phyloP scores from a whole-genome alignment of 2,113 vertebrate species.

The Chroicocephalus ridibundus region DNA sequence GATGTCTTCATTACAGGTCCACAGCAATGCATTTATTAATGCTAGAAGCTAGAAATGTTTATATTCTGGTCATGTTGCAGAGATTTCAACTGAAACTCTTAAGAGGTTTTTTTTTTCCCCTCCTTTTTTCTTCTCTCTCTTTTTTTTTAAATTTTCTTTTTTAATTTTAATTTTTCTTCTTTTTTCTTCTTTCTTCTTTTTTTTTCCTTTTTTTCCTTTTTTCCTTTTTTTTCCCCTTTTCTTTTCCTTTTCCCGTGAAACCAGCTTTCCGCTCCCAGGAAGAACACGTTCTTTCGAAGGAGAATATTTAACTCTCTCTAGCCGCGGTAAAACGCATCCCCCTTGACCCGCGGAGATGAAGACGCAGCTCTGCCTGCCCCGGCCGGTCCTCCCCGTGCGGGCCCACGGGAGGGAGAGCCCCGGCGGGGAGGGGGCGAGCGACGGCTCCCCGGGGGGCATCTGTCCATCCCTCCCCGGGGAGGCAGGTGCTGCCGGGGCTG shows the following conservation, averaged over 20 bases:
- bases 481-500: background rate
- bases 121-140: no score
- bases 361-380: background rate
- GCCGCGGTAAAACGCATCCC: background rate
- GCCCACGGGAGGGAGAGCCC: background rate
- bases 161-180: background rate
- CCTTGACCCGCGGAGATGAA: background rate
- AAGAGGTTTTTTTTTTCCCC: no score
- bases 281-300: background rate
- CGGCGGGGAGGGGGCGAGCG: background rate
- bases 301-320: background rate
- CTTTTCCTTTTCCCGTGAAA: rapidly evolving
- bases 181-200: background rate
- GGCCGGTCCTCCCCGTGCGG: background rate
- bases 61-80: background rate
- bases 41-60: background rate
- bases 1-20: background rate
- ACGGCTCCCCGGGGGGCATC: no score
- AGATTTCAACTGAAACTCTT: background rate
- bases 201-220: no score
- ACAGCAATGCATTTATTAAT: background rate
- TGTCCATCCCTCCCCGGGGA: background rate
- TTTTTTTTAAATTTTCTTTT: background rate
- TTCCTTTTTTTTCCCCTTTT: no score
- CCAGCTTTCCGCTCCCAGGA: background rate